A percentile compares a stretch with the other conserved stretches of the same genome.
phyloP scores from a whole-genome alignment of 2,113 vertebrate genomes.

The Sylvia atricapilla region DNA sequence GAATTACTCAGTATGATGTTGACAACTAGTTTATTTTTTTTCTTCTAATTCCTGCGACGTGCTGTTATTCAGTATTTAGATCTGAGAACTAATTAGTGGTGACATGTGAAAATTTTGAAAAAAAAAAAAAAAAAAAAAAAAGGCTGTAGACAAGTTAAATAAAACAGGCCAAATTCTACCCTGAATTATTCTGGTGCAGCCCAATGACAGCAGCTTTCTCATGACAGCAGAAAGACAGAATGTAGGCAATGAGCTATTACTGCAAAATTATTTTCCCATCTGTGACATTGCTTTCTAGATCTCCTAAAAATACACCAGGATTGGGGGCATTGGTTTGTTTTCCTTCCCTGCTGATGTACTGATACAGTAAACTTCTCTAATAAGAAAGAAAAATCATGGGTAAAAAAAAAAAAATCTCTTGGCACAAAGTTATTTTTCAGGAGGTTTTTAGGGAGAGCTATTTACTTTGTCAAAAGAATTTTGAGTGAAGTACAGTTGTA shows the following conservation, averaged over 20 bases:
- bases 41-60: slow-evolving; percentile 30
- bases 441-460: background rate
- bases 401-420: background rate
- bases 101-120: background rate
- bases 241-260: slow-evolving; percentile 22
- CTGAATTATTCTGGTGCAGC: background rate
- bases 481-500: background rate
- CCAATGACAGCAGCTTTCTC: background rate
- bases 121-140: background rate
- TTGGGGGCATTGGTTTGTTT: background rate
- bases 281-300: slow-evolving; percentile 21
- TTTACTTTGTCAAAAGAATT: slow-evolving; percentile 21
- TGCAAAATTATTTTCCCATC: slow-evolving; percentile 33
- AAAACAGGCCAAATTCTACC: background rate
- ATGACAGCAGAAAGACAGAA: background rate
- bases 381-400: slow-evolving; percentile 15
- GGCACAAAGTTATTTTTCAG: slow-evolving; percentile 57
- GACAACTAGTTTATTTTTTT: slow-evolving; percentile 31
- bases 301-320: background rate
- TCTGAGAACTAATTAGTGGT: slow-evolving; percentile 25
- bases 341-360: background rate
- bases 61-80: slow-evolving; percentile 26
- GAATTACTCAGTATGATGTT: slow-evolving; percentile 56
- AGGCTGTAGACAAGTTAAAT: background rate
- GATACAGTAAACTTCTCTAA: background rate